These are phyloP conservation scores for Palythoa caribaeorum DNA, from an alignment of 92 coral and sea anemone genomes.

Conservation along the genomic window DNA sequence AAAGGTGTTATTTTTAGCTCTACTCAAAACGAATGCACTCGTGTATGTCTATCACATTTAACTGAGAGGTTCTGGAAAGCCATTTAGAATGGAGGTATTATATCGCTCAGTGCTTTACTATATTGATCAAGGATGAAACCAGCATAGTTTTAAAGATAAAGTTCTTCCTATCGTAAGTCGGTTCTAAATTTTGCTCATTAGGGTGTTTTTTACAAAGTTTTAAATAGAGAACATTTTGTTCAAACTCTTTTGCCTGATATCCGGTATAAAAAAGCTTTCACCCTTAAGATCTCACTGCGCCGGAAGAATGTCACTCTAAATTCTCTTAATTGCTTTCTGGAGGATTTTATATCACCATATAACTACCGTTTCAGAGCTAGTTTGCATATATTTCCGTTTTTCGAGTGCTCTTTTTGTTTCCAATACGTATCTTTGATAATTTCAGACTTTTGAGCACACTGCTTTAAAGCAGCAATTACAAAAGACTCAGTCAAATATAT, in stretches of 20 bases:
- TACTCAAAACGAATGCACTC: too few species aligned
- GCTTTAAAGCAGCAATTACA: too few species aligned
- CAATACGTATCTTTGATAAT: background rate
- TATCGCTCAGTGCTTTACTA: background rate
- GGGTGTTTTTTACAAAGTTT: background rate
- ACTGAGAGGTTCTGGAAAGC: background rate
- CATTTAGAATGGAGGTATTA: background rate
- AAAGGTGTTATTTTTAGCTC: too few species aligned
- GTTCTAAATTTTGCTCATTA: background rate
- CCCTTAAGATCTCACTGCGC: constrained; percentile 6
- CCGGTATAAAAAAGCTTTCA: constrained; percentile 6
- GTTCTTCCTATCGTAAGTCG: background rate
- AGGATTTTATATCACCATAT: background rate
- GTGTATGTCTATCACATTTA: too few species aligned
- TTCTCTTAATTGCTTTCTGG: background rate
- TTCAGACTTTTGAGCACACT: too few species aligned
- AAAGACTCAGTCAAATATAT: too few species aligned
- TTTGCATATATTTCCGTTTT: background rate
- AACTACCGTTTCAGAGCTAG: background rate
- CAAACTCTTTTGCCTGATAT: background rate
- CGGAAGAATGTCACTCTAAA: background rate
- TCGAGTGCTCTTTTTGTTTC: background rate
- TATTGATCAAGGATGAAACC: too few species aligned
- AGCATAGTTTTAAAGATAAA: background rate
- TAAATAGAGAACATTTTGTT: constrained; percentile 6